Evolutionary conservation across 2,113 vertebrate species (phyloP).

Genomic region (Thunnus maccoyii): DNA sequence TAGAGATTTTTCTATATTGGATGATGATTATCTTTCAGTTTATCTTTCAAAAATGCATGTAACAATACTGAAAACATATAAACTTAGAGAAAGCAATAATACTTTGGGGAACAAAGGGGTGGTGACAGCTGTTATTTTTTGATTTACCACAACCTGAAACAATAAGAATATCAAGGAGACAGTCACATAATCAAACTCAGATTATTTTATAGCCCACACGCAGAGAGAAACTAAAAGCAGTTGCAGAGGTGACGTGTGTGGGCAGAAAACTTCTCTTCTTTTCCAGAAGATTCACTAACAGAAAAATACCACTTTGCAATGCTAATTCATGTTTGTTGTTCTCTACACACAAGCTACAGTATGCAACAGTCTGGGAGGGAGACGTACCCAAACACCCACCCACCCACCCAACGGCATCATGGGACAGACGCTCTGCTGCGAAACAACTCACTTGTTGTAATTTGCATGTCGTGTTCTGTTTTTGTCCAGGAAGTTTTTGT

Average conservation of each 20-base stretch:
- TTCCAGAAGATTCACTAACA: background rate
- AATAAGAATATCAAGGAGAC: background rate
- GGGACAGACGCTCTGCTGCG: background rate
- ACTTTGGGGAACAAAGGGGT: too few relatives aligned
- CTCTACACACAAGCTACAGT: background rate
- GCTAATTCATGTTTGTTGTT: slow-evolving; percentile 39
- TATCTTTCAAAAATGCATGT: too few relatives aligned
- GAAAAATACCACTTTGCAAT: slow-evolving; percentile 18
- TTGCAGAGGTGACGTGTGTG: background rate
- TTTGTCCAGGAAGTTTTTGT: slow-evolving; percentile 92
- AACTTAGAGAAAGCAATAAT: too few relatives aligned
- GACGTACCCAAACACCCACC: background rate
- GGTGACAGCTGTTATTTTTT: too few relatives aligned
- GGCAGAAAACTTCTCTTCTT: background rate
- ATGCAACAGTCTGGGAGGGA: too few relatives aligned
- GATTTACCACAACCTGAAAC: background rate
- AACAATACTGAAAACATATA: too few relatives aligned
- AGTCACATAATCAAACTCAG: background rate
- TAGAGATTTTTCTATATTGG: too few relatives aligned
- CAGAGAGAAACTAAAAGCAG: background rate
- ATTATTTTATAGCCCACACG: background rate
- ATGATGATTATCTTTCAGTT: too few relatives aligned
- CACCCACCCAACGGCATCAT: background rate
- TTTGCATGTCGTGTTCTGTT: slow-evolving; percentile 89
- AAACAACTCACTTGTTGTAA: slow-evolving; percentile 92